Conservation (phyloP, 1,140 invertebrate species). For the Nasonia longicornis region DNA sequence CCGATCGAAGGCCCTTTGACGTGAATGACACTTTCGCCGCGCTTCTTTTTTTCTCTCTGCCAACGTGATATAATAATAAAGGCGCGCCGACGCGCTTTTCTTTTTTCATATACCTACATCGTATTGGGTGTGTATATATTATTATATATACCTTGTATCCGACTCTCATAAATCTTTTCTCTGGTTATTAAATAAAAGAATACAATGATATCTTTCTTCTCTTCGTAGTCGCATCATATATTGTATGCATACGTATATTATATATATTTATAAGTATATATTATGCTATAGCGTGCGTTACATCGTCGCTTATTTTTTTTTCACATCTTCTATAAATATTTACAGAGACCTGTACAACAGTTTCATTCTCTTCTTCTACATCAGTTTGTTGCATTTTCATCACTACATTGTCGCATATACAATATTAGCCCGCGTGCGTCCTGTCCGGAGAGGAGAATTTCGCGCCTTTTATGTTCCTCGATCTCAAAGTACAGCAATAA, state of each 20-base stretch:
- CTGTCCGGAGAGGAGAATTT: conserved; percentile 14
- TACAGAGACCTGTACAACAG: conserved; percentile 42
- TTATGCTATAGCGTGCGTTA: conserved; percentile 46
- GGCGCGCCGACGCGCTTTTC: neutral
- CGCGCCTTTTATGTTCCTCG: neutral
- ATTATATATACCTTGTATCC: neutral
- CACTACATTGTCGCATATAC: conserved; percentile 18
- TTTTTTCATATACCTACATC: neutral
- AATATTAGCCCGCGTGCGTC: neutral
- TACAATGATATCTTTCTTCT: conserved; percentile 21
- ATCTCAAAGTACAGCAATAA: neutral
- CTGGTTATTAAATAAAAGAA: conserved; percentile 35
- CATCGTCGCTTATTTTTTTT: conserved; percentile 29
- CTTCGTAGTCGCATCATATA: conserved; percentile 1
- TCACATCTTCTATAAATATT: conserved; percentile 36
- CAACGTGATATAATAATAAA: too few species aligned
- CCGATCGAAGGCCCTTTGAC: conserved; percentile 32
- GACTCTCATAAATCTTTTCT: conserved; percentile 22
- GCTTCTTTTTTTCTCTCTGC: neutral
- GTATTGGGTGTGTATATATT: conserved; percentile 31
- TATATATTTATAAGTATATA: conserved; percentile 48
- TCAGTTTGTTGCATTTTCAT: neutral
- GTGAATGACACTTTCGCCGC: conserved; percentile 25
- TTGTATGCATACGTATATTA: conserved; percentile 46
- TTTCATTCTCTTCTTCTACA: conserved; percentile 15